Evolutionary conservation across 2,888 invertebrate genomes (phyloP).

Genomic region (Sisyra terminalis): DNA sequence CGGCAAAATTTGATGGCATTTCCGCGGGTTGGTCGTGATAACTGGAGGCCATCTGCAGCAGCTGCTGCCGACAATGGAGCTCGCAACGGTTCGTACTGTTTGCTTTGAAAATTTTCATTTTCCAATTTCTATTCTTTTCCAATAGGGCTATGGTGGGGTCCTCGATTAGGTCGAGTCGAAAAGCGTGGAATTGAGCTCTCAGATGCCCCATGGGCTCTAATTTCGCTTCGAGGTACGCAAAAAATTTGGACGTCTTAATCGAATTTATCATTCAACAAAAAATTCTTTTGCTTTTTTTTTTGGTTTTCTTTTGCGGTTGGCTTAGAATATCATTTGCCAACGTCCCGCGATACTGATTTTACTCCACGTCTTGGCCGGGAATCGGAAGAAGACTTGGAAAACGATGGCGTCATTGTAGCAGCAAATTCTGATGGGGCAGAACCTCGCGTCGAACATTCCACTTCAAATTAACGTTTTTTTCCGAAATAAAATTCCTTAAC

Average conservation of each 20-base stretch:
- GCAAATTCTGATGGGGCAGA: neutral
- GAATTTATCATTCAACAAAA: neutral
- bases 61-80: slow-evolving; percentile 4
- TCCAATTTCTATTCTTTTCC: neutral
- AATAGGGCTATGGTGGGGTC: slow-evolving; percentile 46
- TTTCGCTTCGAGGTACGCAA: slow-evolving; percentile 17
- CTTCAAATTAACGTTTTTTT: neutral
- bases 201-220: slow-evolving; percentile 15
- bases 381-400: slow-evolving; percentile 18
- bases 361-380: slow-evolving; percentile 23
- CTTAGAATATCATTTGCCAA: slow-evolving; percentile 10
- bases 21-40: slow-evolving; percentile 28
- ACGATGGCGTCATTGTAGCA: slow-evolving; percentile 8
- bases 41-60: slow-evolving; percentile 15
- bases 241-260: neutral
- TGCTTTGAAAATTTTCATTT: neutral
- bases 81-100: slow-evolving; percentile 7
- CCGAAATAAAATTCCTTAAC: neutral
- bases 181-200: slow-evolving; percentile 14
- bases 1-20: slow-evolving; percentile 26
- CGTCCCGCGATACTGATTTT: slow-evolving; percentile 18
- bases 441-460: neutral
- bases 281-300: neutral
- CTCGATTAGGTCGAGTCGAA: slow-evolving; percentile 31
- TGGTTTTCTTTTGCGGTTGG: neutral